Evolutionary conservation across 2,113 vertebrate genomes (phyloP), one percentile per base, ranked within the genome.

Genomic region (Phocoena phocoena): DNA sequence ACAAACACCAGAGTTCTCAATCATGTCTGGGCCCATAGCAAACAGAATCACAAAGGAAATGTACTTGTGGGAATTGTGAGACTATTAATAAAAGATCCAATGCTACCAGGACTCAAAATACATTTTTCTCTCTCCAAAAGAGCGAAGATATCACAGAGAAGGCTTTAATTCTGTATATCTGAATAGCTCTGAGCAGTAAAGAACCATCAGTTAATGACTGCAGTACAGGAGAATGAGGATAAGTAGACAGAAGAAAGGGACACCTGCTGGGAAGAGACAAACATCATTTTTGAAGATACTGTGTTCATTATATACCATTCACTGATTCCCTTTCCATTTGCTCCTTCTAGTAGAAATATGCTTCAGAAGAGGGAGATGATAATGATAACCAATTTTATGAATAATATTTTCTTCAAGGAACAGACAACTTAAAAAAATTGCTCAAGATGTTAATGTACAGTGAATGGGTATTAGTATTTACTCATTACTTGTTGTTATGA

Each of bases 51-150:
- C 67, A 81, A 74, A 96, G 23, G 55, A 89, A 94, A 94, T 92
- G 33, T 14, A 89, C 79, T 85, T 92, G 79, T 94, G 71, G 55
- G 79, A 89, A 92, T 89, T 89, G 71, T n/a, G 38, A 36, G 58
- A 2, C 38, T 84, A 89, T 86, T 94, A 96, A 95, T 94, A 92
- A 95, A 96, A 92, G 79, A 92, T 95, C 65, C 84, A 86, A 55
- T 68, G 79, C 68, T 62, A 4, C 10, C 47, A 67, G 20, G n/a
- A 81, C n/a, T 85, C 88, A 74, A 62, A 96, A 88, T 38, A 44
- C 36, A 11, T 77, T 91, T 91, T 71, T 79, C 20, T 81, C 18
- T 74, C 44, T 65, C 58, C 84, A 85, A 77, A 88, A 79, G 11
- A 88, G 62, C n/a, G 88, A 88, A 80, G 26, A 33, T 3, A 92